Conservation (phyloP, 2,888 invertebrate species). For the Cepaea hortensis region DNA sequence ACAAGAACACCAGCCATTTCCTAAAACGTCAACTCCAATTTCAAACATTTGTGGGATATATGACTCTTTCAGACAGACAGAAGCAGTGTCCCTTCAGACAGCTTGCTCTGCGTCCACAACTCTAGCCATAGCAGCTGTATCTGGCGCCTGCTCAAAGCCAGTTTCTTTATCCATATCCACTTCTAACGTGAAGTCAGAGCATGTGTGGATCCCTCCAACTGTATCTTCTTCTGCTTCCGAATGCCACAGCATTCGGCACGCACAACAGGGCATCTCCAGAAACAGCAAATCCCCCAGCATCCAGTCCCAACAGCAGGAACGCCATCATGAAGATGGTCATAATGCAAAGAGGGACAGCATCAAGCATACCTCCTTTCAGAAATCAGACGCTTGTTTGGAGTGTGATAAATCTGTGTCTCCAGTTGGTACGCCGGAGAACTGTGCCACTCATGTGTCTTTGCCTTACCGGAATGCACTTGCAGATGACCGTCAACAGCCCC, state of each 20-base stretch:
- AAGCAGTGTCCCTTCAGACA: neutral
- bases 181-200: conserved; percentile 41
- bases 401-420: too few species aligned
- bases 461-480: too few species aligned
- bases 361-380: neutral
- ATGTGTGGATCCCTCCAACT: conserved; percentile 46
- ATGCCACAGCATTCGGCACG: neutral
- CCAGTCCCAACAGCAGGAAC: neutral
- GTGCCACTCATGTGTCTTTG: too few species aligned
- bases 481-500: too few species aligned
- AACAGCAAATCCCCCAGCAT: neutral
- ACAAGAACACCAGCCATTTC: neutral
- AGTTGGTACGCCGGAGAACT: too few species aligned
- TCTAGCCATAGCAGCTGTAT: neutral
- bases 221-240: conserved; percentile 15
- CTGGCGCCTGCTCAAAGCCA: conserved; percentile 2
- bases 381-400: neutral
- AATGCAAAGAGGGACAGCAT: neutral
- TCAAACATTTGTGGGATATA: neutral
- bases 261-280: neutral
- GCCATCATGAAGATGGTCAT: neutral
- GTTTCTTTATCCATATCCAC: conserved; percentile 21
- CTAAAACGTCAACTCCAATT: neutral
- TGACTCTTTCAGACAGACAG: neutral
- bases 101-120: neutral